These are phyloP conservation scores for Catagonus wagneri DNA, from an alignment of 2,113 vertebrate species.

Conservation along the genomic window DNA sequence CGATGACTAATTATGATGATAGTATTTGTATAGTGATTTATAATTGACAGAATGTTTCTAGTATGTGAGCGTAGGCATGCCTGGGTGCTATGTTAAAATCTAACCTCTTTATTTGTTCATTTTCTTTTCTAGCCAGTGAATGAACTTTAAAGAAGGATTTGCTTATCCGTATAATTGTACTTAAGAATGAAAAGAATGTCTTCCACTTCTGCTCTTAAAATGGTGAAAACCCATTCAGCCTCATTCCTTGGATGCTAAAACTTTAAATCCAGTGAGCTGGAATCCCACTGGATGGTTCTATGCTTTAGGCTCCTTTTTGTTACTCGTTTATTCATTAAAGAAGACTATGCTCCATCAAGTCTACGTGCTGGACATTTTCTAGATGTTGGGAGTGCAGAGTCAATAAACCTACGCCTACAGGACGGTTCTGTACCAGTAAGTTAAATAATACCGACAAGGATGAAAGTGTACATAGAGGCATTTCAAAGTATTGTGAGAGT, in stretches of 20 bases:
- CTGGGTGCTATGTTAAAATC: conserved; percentile 38
- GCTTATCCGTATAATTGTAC: background rate
- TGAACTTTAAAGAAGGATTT: conserved; percentile 35
- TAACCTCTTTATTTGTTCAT: conserved; percentile 4
- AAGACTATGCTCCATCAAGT: background rate
- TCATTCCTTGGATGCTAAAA: background rate
- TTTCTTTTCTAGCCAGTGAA: conserved; percentile 55
- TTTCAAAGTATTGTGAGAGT: conserved; percentile 33
- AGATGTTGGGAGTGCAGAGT: background rate
- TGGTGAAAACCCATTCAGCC: background rate
- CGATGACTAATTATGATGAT: conserved; percentile 14
- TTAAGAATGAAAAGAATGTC: conserved; percentile 17
- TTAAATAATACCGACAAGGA: conserved; percentile 71
- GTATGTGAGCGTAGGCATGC: background rate
- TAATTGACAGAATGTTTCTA: conserved; percentile 13
- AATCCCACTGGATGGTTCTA: background rate
- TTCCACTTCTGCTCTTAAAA: background rate
- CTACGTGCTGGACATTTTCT: background rate
- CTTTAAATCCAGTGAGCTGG: conserved; percentile 10
- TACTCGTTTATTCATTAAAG: conserved; percentile 30
- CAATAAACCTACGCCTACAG: conserved; percentile 49
- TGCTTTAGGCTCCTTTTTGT: conserved; percentile 21
- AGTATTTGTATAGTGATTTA: conserved; percentile 53
- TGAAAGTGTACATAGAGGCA: conserved; percentile 40
- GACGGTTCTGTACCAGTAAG: conserved; percentile 57